Conservation (phyloP, 1,140 invertebrate species). For the Drosophila nigromelanica region DNA sequence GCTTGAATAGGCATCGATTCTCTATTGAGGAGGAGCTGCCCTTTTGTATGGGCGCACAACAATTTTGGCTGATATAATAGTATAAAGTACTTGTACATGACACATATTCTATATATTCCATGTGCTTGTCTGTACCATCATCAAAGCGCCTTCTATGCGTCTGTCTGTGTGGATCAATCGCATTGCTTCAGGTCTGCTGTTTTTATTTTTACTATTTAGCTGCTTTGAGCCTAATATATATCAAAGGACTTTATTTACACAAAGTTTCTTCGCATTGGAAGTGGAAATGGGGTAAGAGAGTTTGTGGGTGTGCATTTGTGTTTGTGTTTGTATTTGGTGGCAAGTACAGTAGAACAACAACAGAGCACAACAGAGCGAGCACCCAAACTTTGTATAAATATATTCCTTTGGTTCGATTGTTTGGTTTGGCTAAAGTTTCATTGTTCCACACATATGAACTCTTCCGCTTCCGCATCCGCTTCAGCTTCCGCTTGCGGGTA, state of each 20-base stretch:
- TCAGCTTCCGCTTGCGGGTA: conserved; percentile 21
- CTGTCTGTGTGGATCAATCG: conserved; percentile 74
- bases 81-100: conserved; percentile 36
- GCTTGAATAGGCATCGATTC: conserved; percentile 49
- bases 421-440: conserved; percentile 36
- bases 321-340: conserved; percentile 17
- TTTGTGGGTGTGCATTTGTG: conserved; percentile 10
- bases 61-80: conserved; percentile 46
- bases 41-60: conserved; percentile 27
- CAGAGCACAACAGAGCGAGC: conserved; percentile 34
- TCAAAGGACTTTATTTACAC: conserved; percentile 84
- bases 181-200: conserved; percentile 69
- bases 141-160: conserved; percentile 51
- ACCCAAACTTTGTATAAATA: conserved; percentile 83
- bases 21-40: conserved; percentile 26
- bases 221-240: conserved; percentile 22
- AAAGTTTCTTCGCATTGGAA: conserved; percentile 72
- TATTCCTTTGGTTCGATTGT: conserved; percentile 72
- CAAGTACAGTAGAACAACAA: conserved; percentile 40
- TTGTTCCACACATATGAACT: conserved; percentile 59
- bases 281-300: conserved; percentile 27
- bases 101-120: conserved; percentile 42
- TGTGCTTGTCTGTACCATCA: conserved; percentile 34
- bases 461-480: conserved; percentile 18
- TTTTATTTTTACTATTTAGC: conserved; percentile 24